Conservation (phyloP, 2,113 vertebrate species). For the Cichladusa arquata region DNA sequence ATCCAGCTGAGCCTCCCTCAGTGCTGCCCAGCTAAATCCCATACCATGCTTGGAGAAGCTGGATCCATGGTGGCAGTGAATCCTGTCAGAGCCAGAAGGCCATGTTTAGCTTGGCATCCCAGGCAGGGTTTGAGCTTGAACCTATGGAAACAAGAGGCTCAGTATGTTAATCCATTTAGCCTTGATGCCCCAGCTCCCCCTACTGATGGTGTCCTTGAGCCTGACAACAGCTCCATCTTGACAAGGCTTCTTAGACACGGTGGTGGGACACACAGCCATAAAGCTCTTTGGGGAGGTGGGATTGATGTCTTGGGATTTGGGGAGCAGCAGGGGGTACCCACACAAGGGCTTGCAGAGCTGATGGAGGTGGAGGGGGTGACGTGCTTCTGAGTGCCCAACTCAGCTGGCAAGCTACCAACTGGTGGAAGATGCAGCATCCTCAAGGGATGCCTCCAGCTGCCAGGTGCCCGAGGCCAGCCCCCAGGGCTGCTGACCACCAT, state of each 20-base stretch:
- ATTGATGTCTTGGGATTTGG: neutral
- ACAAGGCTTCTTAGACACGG: accelerated
- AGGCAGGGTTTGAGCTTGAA: neutral
- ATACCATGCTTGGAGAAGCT: accelerated
- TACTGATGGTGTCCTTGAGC: neutral
- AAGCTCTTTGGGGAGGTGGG: neutral
- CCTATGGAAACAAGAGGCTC: conserved; percentile 1
- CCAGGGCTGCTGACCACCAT: neutral
- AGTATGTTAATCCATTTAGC: neutral
- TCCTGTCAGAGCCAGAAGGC: neutral
- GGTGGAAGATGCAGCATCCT: neutral
- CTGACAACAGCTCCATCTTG: neutral
- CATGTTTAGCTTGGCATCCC: neutral
- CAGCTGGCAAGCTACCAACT: too few relatives aligned
- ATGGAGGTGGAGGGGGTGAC: neutral
- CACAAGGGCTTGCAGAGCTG: neutral
- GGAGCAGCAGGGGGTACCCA: neutral
- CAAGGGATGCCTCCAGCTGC: neutral
- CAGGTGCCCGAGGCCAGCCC: accelerated
- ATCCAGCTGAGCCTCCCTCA: neutral
- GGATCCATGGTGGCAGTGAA: neutral
- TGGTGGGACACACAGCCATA: neutral
- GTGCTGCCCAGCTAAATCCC: accelerated
- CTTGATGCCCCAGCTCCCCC: accelerated
- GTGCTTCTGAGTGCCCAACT: neutral